phyloP scores from a whole-genome alignment of 2,113 vertebrate species.

The Hypocryptadius cinnamomeus region DNA sequence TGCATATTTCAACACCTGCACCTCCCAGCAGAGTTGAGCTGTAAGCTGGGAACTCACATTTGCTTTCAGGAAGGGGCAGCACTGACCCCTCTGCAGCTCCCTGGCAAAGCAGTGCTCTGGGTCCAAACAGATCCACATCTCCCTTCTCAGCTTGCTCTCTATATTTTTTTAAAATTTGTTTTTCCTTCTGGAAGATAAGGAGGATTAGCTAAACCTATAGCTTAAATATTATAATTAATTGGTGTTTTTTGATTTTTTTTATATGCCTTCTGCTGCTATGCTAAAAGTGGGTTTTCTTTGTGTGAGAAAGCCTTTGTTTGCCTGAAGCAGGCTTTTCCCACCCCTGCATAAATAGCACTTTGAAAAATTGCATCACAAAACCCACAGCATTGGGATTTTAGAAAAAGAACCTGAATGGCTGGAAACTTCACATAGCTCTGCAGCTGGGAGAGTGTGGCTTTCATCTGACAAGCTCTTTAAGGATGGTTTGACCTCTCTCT shows the following conservation, averaged over 20 bases:
- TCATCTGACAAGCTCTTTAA: constrained; percentile 66
- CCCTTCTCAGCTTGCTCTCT: not conserved
- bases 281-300: not conserved
- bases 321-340: not conserved
- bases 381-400: not conserved
- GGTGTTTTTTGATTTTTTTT: not conserved
- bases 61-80: not conserved
- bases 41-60: not conserved
- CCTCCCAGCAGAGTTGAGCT: not conserved
- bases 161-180: not conserved
- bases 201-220: not conserved
- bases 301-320: constrained; percentile 6
- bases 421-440: not conserved
- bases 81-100: not conserved
- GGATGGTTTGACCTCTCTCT: constrained; percentile 81
- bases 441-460: constrained; percentile 21
- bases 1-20: not conserved
- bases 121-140: not conserved
- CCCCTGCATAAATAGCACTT: not conserved
- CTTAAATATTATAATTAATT: not conserved
- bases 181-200: not conserved
- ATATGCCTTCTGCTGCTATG: not conserved
- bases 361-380: constrained; percentile 16
- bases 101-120: not conserved
- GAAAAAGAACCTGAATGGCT: not conserved